These are phyloP conservation scores for Drosophila oshimai DNA, from an alignment of 1,140 invertebrate species.

Conservation along the genomic window DNA sequence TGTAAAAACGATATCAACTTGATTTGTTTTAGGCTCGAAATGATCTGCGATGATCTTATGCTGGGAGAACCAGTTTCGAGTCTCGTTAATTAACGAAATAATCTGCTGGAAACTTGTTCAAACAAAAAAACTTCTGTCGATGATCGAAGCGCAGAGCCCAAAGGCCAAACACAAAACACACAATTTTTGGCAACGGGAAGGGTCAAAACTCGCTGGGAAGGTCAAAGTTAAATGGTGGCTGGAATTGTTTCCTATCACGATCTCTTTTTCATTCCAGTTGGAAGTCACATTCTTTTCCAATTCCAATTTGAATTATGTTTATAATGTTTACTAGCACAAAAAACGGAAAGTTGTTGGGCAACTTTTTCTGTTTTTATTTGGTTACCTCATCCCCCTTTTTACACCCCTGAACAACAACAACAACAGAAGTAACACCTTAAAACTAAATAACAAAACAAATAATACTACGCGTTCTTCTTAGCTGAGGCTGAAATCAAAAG, in stretches of 20 bases:
- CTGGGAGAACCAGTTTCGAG: slow-evolving; percentile 49
- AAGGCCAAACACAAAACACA: slow-evolving; percentile 40
- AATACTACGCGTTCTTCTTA: slow-evolving; percentile 19
- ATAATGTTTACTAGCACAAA: slow-evolving; percentile 4
- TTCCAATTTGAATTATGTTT: slow-evolving; percentile 12
- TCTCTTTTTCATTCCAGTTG: neutral
- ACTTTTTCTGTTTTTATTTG: slow-evolving; percentile 20
- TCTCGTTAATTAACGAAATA: slow-evolving; percentile 65
- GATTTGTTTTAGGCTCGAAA: slow-evolving; percentile 14
- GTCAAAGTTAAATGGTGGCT: slow-evolving; percentile 25
- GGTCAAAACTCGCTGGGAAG: slow-evolving; percentile 72
- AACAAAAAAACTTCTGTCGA: slow-evolving; percentile 47
- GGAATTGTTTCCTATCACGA: slow-evolving; percentile 14
- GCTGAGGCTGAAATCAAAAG: slow-evolving; percentile 73
- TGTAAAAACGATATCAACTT: slow-evolving; percentile 41
- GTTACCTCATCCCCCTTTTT: slow-evolving; percentile 17
- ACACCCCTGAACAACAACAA: neutral
- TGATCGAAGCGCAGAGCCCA: slow-evolving; percentile 29
- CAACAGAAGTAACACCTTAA: slow-evolving; percentile 15
- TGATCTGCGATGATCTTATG: slow-evolving; percentile 52
- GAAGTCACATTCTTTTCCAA: slow-evolving; percentile 11
- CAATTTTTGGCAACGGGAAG: slow-evolving; percentile 46
- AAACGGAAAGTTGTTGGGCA: slow-evolving; percentile 52
- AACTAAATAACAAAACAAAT: slow-evolving; percentile 14
- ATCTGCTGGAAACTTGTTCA: slow-evolving; percentile 65